These are phyloP conservation scores for Anguilla rostrata DNA, from an alignment of 2,113 vertebrate species.

Conservation along the genomic window DNA sequence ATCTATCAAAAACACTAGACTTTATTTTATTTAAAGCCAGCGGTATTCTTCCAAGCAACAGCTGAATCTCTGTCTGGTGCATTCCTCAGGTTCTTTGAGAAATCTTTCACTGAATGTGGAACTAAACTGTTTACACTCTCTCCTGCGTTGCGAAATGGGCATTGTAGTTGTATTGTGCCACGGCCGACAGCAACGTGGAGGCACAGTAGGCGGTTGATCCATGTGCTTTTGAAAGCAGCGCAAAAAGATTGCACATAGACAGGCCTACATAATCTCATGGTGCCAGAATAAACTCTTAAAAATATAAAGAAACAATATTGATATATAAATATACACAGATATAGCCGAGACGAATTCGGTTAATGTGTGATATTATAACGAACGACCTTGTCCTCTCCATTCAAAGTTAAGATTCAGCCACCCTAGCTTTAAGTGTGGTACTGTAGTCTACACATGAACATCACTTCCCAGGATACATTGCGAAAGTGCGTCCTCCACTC, in stretches of 20 bases:
- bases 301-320: not conserved
- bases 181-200: not conserved
- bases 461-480: slow-evolving; percentile 44
- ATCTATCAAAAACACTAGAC: too few species aligned
- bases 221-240: not conserved
- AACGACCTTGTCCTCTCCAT: not conserved
- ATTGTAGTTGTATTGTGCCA: not conserved
- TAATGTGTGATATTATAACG: not conserved
- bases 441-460: slow-evolving; percentile 24
- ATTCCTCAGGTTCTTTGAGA: not conserved
- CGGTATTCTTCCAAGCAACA: not conserved
- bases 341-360: not conserved
- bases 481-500: not conserved
- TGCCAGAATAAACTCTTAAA: not conserved
- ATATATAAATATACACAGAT: not conserved
- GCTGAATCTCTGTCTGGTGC: not conserved
- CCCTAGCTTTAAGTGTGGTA: not conserved
- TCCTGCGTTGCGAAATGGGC: not conserved
- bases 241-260: not conserved
- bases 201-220: not conserved
- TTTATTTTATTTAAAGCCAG: too few species aligned
- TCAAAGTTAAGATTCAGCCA: not conserved
- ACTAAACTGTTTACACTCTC: not conserved
- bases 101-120: not conserved
- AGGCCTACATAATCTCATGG: not conserved